A percentile compares a stretch with the other conserved stretches of the same genome.
phyloP scores from a whole-genome alignment of 1,140 invertebrate species.

The Drosophila oshimai region DNA sequence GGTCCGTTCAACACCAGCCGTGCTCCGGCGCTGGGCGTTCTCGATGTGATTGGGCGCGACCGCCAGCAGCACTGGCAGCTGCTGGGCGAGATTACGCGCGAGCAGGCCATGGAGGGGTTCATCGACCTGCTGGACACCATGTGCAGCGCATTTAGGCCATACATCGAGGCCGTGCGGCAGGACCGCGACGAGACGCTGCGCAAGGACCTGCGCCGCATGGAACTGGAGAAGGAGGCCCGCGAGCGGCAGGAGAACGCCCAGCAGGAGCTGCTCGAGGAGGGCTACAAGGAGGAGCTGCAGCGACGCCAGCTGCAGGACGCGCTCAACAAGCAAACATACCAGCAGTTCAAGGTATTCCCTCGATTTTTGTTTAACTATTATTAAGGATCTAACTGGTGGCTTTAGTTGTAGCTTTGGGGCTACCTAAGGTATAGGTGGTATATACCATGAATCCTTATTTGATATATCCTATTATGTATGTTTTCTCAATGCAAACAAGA shows the following conservation, averaged over 20 bases:
- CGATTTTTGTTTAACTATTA: too few species aligned
- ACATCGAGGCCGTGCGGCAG: slow-evolving; percentile 94
- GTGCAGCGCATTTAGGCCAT: slow-evolving; percentile 95
- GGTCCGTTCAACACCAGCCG: slow-evolving; percentile 91
- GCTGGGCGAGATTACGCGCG: slow-evolving; percentile 92
- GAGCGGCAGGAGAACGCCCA: slow-evolving; percentile 83
- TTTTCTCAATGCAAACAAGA: too few species aligned
- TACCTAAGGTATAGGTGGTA: too few species aligned
- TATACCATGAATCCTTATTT: too few species aligned
- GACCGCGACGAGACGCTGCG: slow-evolving; percentile 90
- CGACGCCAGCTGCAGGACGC: slow-evolving; percentile 95
- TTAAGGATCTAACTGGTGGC: too few species aligned
- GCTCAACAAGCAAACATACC: slow-evolving; percentile 97
- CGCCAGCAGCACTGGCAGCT: slow-evolving; percentile 96
- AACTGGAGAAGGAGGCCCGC: slow-evolving; percentile 82
- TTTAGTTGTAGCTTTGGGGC: too few species aligned
- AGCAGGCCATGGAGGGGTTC: slow-evolving; percentile 96
- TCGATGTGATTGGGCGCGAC: slow-evolving; percentile 97
- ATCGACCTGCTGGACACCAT: slow-evolving; percentile 92
- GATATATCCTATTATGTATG: too few species aligned
- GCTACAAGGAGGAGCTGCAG: slow-evolving; percentile 86
- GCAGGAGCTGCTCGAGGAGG: slow-evolving; percentile 85
- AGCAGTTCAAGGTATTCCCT: slow-evolving; percentile 90
- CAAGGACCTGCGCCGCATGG: slow-evolving; percentile 79
- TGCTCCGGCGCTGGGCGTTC: slow-evolving; percentile 92